Conservation (phyloP, 2,113 vertebrate species). For the Catharus fuscescens region DNA sequence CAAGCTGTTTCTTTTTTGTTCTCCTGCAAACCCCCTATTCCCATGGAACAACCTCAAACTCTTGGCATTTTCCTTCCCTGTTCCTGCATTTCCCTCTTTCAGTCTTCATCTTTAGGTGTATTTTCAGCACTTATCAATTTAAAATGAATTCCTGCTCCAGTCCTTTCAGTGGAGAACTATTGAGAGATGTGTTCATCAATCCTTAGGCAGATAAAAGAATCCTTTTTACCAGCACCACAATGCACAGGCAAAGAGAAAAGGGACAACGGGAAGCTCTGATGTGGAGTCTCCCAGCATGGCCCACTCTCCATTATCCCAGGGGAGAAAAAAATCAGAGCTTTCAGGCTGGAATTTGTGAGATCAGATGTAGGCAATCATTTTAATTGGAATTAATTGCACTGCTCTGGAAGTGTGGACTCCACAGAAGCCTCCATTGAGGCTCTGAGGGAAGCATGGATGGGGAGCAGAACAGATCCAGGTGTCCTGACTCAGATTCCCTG, state of each 20-base stretch:
- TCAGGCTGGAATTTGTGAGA: background rate
- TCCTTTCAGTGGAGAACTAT: background rate
- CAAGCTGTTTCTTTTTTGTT: background rate
- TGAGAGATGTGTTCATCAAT: background rate
- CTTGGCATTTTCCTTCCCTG: background rate
- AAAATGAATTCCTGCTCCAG: background rate
- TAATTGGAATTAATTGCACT: background rate
- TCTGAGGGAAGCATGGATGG: background rate
- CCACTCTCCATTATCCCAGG: background rate
- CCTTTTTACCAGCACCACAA: background rate
- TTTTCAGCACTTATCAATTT: background rate
- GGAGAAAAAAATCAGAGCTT: background rate
- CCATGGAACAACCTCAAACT: background rate
- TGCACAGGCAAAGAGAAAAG: background rate
- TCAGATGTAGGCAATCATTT: background rate
- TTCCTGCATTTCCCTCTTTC: background rate
- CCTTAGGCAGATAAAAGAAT: background rate
- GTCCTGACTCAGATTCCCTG: background rate
- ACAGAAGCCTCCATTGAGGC: background rate
- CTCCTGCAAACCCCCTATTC: background rate
- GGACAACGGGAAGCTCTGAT: background rate
- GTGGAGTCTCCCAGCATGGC: background rate
- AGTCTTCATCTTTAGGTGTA: background rate
- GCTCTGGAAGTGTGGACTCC: background rate
- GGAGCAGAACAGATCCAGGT: background rate